Base-by-base conservation (phyloP, 2,797 vertebrate genomes). In the Gephyroberyx darwinii region DNA sequence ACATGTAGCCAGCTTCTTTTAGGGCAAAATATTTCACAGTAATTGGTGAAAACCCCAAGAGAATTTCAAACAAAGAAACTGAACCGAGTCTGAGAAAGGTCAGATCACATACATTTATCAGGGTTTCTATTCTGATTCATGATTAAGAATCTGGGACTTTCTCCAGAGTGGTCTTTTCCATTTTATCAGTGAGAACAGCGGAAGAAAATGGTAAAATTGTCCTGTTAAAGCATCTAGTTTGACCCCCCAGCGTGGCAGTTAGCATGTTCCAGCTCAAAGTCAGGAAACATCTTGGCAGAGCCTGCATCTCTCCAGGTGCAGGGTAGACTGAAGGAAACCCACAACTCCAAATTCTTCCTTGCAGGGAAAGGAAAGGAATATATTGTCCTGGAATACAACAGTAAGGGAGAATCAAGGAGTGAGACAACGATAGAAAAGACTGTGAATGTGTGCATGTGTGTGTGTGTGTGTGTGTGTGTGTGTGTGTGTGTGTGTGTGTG, bases 261-360 rank as follows among this genome's bases (percentile, higher is more conserved):
- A 80, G 80, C 48, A 64, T 67, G 72, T 69, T 73, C 77, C 74
- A 59, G 60, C 69, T 67, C 55, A 48, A 75, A 70, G 71, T 50
- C 77, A 80, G 73, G 71, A 83, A 84, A 82, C 69, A 61, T 65
- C 64, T 78, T 86, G 80, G 82, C 84, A 61, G 58, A 69, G 50
- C 60, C 64, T 68, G 7, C 48, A 66, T 57, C 70, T 65, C 55
- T 75, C 63, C 84, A 86, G 84, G 81, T 86, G 84, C 30, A 69
- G 53, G 58, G 65, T 71, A 71, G 59, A 81, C 66, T 12, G 5
- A 67, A 65, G 72, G 52, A 52, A 70, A 63, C 39, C 60, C 53
- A 48, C 19, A 53, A 50, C 65, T 47, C n/a, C 4, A 12, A 9
- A 33, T 55, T 56, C 26, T 41, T 58, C 66, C 54, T 55, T 20